phyloP scores from a whole-genome alignment of 1,140 invertebrate genomes.

The Orchestia grillus region DNA sequence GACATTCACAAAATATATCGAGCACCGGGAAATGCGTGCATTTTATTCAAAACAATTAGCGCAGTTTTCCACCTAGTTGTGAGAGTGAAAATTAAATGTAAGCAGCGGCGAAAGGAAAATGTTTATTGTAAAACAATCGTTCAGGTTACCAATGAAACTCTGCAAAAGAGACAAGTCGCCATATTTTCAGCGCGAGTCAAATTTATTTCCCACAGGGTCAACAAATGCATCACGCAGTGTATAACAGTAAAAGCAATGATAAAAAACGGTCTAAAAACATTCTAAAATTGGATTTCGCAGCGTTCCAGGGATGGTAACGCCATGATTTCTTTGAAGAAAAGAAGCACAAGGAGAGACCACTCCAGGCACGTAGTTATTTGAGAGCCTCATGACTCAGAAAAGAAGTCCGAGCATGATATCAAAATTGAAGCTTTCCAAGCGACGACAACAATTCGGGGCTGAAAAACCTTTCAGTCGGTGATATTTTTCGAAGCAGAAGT shows the following conservation, averaged over 20 bases:
- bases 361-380: neutral
- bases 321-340: neutral
- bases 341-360: neutral
- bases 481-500: conserved; percentile 32
- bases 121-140: neutral
- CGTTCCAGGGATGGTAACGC: neutral
- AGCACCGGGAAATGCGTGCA: neutral
- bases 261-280: neutral
- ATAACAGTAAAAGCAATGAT: neutral
- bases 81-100: neutral
- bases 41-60: neutral
- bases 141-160: neutral
- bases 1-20: neutral
- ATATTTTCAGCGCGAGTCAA: neutral
- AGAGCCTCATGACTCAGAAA: neutral
- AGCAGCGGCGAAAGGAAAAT: neutral
- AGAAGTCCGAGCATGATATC: neutral
- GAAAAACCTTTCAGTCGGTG: neutral
- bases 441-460: neutral
- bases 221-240: neutral
- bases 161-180: neutral
- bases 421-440: neutral
- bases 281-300: neutral
- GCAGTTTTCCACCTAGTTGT: neutral
- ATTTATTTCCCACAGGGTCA: neutral